phyloP scores from a whole-genome alignment of 2,888 invertebrate genomes.

The Pseudococcus viburni region DNA sequence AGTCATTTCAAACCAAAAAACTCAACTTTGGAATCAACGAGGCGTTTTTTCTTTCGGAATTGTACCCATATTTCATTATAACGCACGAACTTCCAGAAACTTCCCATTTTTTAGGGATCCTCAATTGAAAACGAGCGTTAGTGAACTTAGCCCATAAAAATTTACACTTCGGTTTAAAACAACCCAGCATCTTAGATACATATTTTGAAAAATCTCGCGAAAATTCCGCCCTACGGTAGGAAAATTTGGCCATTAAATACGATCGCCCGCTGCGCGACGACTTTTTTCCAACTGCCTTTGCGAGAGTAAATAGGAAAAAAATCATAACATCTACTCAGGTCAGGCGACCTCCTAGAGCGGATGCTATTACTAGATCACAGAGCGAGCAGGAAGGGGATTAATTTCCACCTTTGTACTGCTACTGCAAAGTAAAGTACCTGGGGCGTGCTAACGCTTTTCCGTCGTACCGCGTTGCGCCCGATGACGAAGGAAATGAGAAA shows the following conservation, averaged over 20 bases:
- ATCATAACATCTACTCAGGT: neutral
- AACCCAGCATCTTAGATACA: neutral
- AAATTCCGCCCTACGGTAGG: neutral
- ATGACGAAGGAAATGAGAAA: neutral
- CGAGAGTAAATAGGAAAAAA: neutral
- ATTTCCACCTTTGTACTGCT: slow-evolving; percentile 10
- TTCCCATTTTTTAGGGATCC: too few relatives aligned
- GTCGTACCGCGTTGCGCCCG: neutral
- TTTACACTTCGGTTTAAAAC: too few relatives aligned
- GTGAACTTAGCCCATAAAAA: neutral
- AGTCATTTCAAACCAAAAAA: too few relatives aligned
- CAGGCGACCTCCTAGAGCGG: neutral
- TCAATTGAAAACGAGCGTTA: neutral
- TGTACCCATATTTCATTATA: too few relatives aligned
- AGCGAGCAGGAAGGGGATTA: neutral
- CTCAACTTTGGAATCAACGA: too few relatives aligned
- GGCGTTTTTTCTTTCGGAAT: too few relatives aligned
- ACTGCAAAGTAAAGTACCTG: slow-evolving; percentile 1
- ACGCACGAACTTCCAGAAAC: too few relatives aligned
- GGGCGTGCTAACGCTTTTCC: slow-evolving; percentile 4
- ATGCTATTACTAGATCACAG: slow-evolving; percentile 16
- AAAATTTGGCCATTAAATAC: neutral
- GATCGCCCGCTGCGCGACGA: neutral
- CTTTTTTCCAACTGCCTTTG: neutral
- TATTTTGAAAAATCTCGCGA: neutral